Base-by-base conservation (phyloP, 2,113 vertebrate genomes). In the Pao palembangensis region DNA sequence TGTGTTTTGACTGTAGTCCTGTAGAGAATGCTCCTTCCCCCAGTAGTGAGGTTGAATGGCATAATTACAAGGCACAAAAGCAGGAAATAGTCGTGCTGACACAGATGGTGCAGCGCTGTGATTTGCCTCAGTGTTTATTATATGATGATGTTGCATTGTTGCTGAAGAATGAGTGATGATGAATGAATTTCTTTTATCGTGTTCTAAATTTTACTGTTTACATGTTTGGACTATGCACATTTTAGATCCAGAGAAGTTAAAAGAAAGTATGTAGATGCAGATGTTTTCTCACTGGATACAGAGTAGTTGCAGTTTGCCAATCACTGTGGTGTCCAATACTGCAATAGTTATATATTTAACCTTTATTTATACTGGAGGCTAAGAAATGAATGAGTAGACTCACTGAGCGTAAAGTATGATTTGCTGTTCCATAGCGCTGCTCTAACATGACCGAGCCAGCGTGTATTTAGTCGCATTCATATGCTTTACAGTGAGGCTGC, bases 1-100 rank as follows among this genome's bases (percentile, higher is more conserved):
- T 6, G 51, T 17, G 34, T 66, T 78, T 70, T 62, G 50, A 63
- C 28, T 58, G 54, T 46, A 28, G 51, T 70, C 16, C 21, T 59
- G 38, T n/a, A 48, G 52, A 19, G 38, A 56, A 76, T 43, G 44
- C 23, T 49, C 31, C 14, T 19, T 50, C 6, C 46, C 20, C 55
- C 3, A 8, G 51, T 48, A 28, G 25, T 34, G 25, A 34, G 25
- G 25, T n/a, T 17, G 13, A 61, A 48, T 17, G 5, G 51, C 63
- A 61, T 51, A 58, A 57, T 57, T 41, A 28, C 3, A 14, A 38
- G 21, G 14, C 21, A 71, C 55, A 77, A 79, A 50, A 42, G 43
- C 38, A 62, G 63, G 68, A 74, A 59, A 20, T 62, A 8, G 16
- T 34, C 46, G 17, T 3, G 38, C 14, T 63, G 54, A 68, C 10